Conservation (phyloP, 2,888 invertebrate genomes). For the Cremastobaeus sp. region DNA sequence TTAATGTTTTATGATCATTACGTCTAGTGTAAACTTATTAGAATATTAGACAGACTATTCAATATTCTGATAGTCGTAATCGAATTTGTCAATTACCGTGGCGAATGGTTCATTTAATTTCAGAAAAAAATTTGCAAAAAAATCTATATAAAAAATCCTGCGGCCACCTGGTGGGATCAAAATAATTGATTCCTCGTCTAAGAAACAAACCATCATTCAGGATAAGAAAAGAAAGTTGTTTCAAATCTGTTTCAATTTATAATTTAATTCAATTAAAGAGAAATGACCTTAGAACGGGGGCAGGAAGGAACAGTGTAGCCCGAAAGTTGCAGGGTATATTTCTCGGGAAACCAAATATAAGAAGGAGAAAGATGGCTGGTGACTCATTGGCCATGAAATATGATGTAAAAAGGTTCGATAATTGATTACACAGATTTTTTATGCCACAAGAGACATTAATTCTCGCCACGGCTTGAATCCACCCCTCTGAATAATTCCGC, state of each 20-base stretch:
- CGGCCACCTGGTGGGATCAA: too few relatives aligned
- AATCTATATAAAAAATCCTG: too few relatives aligned
- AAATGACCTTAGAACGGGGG: slow-evolving; percentile 66
- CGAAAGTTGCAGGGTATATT: slow-evolving; percentile 61
- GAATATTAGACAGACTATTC: slow-evolving; percentile 21
- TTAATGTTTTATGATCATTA: slow-evolving; percentile 28
- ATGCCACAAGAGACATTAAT: slow-evolving; percentile 77
- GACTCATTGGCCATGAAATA: slow-evolving; percentile 77
- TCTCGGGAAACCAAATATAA: slow-evolving; percentile 59
- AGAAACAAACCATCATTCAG: slow-evolving; percentile 8
- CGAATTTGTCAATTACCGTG: slow-evolving; percentile 43
- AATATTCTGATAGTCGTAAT: slow-evolving; percentile 45
- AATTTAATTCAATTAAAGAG: slow-evolving; percentile 48
- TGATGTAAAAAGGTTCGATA: slow-evolving; percentile 77
- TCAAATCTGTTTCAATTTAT: slow-evolving; percentile 34
- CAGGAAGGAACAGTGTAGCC: slow-evolving; percentile 69
- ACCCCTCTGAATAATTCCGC: slow-evolving; percentile 71
- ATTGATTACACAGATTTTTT: slow-evolving; percentile 78
- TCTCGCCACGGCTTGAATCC: slow-evolving; percentile 70
- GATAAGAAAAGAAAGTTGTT: slow-evolving; percentile 4
- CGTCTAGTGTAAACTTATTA: slow-evolving; percentile 40
- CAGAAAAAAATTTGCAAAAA: too few relatives aligned
- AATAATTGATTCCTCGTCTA: background rate
- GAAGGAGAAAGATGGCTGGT: slow-evolving; percentile 63
- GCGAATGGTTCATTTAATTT: too few relatives aligned